Evolutionary conservation across 2,797 vertebrate genomes (phyloP).

Genomic region (Poecile montanus): DNA sequence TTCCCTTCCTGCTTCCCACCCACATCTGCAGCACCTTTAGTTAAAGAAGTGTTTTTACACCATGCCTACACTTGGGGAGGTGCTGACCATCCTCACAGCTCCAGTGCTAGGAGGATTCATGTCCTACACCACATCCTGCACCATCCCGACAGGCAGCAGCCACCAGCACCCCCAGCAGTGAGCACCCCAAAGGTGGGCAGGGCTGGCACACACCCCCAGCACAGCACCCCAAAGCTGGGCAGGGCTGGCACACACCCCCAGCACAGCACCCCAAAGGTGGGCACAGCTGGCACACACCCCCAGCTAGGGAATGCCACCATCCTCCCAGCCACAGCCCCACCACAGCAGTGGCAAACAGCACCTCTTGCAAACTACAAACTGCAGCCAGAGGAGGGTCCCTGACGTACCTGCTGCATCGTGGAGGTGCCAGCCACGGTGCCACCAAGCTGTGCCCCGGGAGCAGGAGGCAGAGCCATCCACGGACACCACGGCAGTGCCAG

Average conservation of each 20-base stretch:
- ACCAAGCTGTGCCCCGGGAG: background rate
- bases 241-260: too few species aligned
- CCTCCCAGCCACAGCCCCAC: background rate
- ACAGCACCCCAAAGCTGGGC: too few species aligned
- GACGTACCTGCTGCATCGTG: background rate
- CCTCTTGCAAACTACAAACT: background rate
- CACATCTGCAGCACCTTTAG: background rate
- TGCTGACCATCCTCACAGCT: background rate
- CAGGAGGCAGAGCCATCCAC: background rate
- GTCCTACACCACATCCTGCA: rapidly evolving
- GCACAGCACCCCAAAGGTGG: too few species aligned
- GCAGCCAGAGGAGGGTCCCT: background rate
- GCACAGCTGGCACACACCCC: too few species aligned
- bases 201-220: too few species aligned
- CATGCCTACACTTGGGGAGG: rapidly evolving
- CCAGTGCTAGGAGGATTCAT: rapidly evolving
- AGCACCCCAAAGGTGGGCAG: rapidly evolving
- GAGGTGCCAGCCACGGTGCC: background rate
- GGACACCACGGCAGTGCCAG: background rate
- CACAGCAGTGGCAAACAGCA: background rate
- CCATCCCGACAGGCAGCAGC: rapidly evolving
- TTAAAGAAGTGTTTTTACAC: background rate
- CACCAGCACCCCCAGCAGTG: background rate
- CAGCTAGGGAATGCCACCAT: background rate
- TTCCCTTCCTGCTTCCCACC: background rate